Base-by-base conservation (phyloP, 2,888 invertebrate genomes). In the Ophion costatus region DNA sequence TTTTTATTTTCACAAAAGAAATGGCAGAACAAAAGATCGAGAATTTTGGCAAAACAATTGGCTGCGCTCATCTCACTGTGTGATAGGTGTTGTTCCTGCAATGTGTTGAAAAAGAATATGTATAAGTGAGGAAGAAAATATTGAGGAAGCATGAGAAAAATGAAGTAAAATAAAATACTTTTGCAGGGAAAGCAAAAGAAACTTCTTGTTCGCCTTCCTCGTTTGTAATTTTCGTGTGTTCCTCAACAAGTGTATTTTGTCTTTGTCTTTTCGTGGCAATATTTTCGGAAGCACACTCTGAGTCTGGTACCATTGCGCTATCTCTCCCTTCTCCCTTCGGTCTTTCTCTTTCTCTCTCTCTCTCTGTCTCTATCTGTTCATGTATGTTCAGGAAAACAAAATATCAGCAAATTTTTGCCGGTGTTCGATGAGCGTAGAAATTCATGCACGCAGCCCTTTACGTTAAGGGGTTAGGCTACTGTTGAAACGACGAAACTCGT, bases 201-300 rank as follows among this genome's bases (percentile, higher is more conserved):
- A 82, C 59, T 83, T 80, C 79, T 82, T 82, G 45, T 82, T 82
- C 80, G 77, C 82, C 82, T 85, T 81, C 82, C 85, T 59, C 83
- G 77, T 76, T 75, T 82, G 61, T 80, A 63, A 64, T 38, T 57
- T 38, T 51, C 38, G 6, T 73, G 56, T 33, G 59, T 71, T 59
- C 73, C 63, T 59, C 66, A 42, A 67, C 74, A 45, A 45, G 20
- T 64, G 24, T 83, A 9, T 9, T 64, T 69, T 42, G 66, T 38
- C 51, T 45, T 38, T 63, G 4, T 74, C 56, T 61, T 73, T 80
- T 56, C 73, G 14, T 42, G 57, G 75, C 59, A 66, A 33, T 70
- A 59, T 75, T 83, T 78, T 69, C 11, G 33, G 24, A 63, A 56
- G 10, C 24, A 45, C 38, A 59, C 29, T 42, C 29, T 45, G 69